Conservation (phyloP, 2,888 invertebrate genomes). For the Muscina levida region DNA sequence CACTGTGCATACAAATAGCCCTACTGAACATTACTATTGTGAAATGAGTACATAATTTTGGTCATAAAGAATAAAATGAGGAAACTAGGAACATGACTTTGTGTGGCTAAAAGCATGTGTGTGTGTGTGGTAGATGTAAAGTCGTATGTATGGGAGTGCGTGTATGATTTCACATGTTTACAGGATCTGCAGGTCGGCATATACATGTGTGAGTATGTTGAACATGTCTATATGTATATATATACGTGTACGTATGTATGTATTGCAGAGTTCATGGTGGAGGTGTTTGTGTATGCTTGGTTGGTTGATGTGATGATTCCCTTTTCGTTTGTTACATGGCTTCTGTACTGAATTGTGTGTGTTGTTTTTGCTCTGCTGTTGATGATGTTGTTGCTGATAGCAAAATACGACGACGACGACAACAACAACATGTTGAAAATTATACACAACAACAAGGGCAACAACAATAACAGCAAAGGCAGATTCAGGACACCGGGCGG, state of each 20-base stretch:
- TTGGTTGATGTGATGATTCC: slow-evolving; percentile 14
- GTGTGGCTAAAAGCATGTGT: not conserved
- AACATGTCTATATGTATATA: not conserved
- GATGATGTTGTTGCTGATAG: slow-evolving; percentile 46
- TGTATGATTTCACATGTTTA: slow-evolving; percentile 6
- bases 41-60: slow-evolving; percentile 50
- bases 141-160: no score
- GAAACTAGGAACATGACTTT: slow-evolving; percentile 15
- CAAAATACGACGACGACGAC: slow-evolving; percentile 12
- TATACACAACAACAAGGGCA: slow-evolving; percentile 11
- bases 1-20: not conserved
- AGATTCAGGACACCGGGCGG: not conserved
- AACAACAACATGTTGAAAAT: slow-evolving; percentile 5
- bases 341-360: slow-evolving; percentile 1
- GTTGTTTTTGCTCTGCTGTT: slow-evolving; percentile 44
- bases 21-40: slow-evolving; percentile 27
- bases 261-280: no score
- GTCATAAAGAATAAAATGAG: slow-evolving; percentile 46
- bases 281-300: slow-evolving; percentile 16
- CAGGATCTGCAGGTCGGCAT: not conserved
- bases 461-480: not conserved
- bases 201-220: slow-evolving; percentile 22
- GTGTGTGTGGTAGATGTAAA: no score
- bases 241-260: no score
- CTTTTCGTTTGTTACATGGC: not conserved